Evolutionary conservation across 2,113 vertebrate species (phyloP).

Genomic region (Taurulus bubalis): DNA sequence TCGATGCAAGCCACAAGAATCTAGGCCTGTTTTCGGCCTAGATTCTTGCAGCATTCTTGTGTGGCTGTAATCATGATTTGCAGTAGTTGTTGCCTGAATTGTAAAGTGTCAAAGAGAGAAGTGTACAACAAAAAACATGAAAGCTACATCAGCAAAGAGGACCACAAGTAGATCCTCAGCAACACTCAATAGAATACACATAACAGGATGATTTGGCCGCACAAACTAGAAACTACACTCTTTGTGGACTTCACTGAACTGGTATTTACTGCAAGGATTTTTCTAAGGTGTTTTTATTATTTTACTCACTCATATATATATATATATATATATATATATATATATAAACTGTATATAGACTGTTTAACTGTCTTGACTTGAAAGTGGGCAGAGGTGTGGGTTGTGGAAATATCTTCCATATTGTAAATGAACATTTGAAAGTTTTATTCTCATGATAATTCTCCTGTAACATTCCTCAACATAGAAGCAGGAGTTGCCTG

Average conservation of each 20-base stretch:
- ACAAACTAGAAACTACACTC: background rate
- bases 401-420: background rate
- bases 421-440: background rate
- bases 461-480: background rate
- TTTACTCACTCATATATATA: background rate
- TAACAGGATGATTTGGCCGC: background rate
- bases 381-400: background rate
- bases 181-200: background rate
- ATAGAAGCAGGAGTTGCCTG: background rate
- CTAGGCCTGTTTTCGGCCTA: background rate
- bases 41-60: background rate
- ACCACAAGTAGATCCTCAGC: background rate
- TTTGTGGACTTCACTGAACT: background rate
- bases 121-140: background rate
- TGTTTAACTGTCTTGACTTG: background rate
- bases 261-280: slow-evolving; percentile 3
- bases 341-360: background rate
- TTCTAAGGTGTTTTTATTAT: background rate
- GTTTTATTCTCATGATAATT: background rate
- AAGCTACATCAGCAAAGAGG: background rate
- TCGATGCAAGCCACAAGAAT: background rate
- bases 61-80: background rate
- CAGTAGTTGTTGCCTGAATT: background rate
- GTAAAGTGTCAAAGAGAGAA: background rate
- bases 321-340: too few relatives aligned